Evolutionary conservation across 2,797 vertebrate species (phyloP), one percentile per base, ranked within the genome.

Genomic region (Falco concolor): DNA sequence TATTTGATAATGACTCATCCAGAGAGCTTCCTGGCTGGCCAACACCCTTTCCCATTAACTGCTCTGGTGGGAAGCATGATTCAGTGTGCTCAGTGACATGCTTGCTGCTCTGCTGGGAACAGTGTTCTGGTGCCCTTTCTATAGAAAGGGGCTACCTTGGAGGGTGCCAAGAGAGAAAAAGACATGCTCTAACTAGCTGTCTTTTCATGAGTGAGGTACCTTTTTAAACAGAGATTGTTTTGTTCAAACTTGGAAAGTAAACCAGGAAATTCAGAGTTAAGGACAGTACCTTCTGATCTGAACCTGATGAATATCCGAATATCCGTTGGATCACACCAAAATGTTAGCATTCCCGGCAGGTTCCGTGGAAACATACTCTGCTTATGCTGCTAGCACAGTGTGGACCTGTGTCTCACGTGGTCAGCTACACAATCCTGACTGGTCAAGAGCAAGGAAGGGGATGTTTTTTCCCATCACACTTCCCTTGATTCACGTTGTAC

Each of bases 1-100:
- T 12, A 6, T 42, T 83, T 47, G 77, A 38, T 14, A 53, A 30
- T 97, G 96, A 96, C 67, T 97, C 93, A 96, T 13, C 44, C 75
- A 40, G 57, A 59, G 78, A 95, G 84, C 80, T 89, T 95, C 75
- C 90, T 72, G 81, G 57, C 67, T 64, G 61, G 85, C 65, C 88
- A 89, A 70, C 82, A 74, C 92, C 95, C 81, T 65, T 90, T 68
- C 49, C 90, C 77, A 9, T 64, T 20, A 24, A 80, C 17, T 34
- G n/a, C 84, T 56, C 12, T 34, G 69, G 64, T 75, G 85, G 83
- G 73, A 67, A 89, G 52, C 77, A 4, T 87, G 91, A 93, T 67
- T 95, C 77, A 92, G 34, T 5, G 78, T 44, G 86, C 61, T 50
- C 45, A 20, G 78, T 11, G 27, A 25, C 49, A 5, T 4, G 34